A percentile compares a stretch with the other conserved stretches of the same genome.
Conservation (phyloP, 92 coral and sea anemone genomes). For the Parazoanthus swiftii region DNA sequence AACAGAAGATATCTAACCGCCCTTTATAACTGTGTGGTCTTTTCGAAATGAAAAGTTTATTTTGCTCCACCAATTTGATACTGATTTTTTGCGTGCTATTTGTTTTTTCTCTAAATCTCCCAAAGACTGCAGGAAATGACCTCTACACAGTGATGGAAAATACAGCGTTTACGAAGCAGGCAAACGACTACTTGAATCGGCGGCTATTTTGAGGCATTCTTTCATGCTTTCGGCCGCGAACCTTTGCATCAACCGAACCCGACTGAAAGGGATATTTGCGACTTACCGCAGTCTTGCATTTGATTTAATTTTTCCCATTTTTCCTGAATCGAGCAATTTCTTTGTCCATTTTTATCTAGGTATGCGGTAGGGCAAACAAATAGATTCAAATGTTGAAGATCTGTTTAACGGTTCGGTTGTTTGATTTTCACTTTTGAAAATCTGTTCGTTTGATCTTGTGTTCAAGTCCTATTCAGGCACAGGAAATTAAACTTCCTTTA, state of each 20-base stretch:
- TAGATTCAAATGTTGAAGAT: not conserved
- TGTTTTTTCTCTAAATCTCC: not conserved
- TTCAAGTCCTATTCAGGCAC: slow-evolving; percentile 19
- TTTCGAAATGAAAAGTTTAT: not conserved
- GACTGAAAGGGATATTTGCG: not conserved
- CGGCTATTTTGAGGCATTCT: slow-evolving; percentile 6
- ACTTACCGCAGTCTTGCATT: not conserved
- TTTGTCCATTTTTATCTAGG: not conserved
- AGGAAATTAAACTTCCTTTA: slow-evolving; percentile 41
- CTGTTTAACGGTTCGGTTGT: not conserved
- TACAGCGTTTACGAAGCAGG: not conserved
- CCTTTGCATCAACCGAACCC: not conserved
- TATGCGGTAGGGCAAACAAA: not conserved
- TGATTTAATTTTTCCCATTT: not conserved
- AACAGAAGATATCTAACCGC: not conserved
- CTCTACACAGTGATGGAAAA: not conserved
- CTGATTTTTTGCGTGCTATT: not conserved
- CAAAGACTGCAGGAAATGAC: slow-evolving; percentile 10
- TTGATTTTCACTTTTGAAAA: not conserved
- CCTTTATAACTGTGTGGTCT: not conserved
- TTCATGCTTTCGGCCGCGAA: not conserved
- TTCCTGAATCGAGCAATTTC: not conserved
- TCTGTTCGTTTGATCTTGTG: slow-evolving; percentile 16
- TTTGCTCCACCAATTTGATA: not conserved
- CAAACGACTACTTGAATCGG: not conserved